phyloP scores from a whole-genome alignment of 2,797 vertebrate genomes.

The Phaenicophaeus curvirostris region DNA sequence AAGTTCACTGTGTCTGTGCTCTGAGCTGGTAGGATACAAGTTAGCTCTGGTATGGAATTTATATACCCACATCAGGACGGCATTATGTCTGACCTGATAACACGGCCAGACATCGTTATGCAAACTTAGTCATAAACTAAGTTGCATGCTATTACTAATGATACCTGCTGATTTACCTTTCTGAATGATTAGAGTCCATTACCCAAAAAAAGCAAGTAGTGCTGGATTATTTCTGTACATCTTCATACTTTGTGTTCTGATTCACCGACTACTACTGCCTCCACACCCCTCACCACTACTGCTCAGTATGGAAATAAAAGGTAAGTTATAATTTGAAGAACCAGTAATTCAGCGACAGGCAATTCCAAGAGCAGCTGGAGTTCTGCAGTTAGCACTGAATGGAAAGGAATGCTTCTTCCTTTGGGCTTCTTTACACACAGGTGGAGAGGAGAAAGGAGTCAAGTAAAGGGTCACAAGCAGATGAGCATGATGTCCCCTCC shows the following conservation, averaged over 20 bases:
- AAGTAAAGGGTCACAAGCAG: not conserved
- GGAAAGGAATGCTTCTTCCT: not conserved
- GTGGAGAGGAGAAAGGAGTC: not conserved
- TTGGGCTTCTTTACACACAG: not conserved
- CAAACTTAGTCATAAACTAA: not conserved
- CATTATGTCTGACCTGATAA: too few relatives aligned
- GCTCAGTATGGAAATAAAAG: not conserved
- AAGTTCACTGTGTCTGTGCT: not conserved
- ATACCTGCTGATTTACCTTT: not conserved
- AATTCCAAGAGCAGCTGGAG: not conserved
- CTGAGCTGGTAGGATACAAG: not conserved
- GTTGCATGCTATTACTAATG: not conserved
- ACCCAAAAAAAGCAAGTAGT: not conserved
- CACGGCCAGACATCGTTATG: not conserved
- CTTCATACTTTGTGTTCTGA: not conserved
- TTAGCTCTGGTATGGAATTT: not conserved
- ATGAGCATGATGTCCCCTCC: not conserved
- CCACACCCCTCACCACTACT: accelerated
- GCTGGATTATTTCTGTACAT: not conserved
- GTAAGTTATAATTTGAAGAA: not conserved
- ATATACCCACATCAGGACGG: not conserved
- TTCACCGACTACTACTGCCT: not conserved
- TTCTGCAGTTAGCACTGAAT: not conserved
- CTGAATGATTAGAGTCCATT: not conserved
- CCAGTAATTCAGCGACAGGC: not conserved